Conservation (phyloP, 2,113 vertebrate genomes). For the Mus pahari region DNA sequence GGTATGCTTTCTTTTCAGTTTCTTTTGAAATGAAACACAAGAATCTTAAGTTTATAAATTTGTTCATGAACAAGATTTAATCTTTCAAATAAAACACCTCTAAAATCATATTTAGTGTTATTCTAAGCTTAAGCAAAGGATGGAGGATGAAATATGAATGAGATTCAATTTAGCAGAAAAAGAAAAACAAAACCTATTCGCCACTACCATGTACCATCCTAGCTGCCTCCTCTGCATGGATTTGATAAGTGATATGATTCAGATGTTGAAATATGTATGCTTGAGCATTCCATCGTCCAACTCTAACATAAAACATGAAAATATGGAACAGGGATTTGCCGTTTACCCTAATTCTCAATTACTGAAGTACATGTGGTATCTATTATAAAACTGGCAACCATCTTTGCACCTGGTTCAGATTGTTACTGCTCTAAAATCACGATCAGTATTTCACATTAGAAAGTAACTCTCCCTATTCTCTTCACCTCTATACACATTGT, state of each 20-base stretch:
- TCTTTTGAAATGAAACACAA: not conserved
- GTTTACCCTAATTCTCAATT: not conserved
- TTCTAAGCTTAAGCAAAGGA: slow-evolving; percentile 16
- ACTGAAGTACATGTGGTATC: not conserved
- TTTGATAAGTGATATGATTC: not conserved
- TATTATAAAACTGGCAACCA: not conserved
- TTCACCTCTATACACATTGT: not conserved
- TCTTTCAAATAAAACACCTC: not conserved
- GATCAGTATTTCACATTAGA: not conserved
- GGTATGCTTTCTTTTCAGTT: not conserved
- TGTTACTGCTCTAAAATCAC: not conserved
- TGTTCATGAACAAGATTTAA: not conserved
- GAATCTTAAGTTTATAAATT: not conserved
- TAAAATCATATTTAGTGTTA: slow-evolving; percentile 10
- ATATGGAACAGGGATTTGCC: not conserved
- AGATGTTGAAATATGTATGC: not conserved
- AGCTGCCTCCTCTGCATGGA: not conserved
- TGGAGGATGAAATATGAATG: not conserved
- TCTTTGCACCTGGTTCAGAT: not conserved
- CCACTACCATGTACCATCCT: not conserved
- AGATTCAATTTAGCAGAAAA: not conserved
- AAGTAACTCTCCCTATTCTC: not conserved
- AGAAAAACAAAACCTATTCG: not conserved
- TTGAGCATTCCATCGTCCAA: not conserved
- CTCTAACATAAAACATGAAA: not conserved